Evolutionary conservation across 2,113 vertebrate species (phyloP).

Genomic region (Melanotaenia duboulayi): DNA sequence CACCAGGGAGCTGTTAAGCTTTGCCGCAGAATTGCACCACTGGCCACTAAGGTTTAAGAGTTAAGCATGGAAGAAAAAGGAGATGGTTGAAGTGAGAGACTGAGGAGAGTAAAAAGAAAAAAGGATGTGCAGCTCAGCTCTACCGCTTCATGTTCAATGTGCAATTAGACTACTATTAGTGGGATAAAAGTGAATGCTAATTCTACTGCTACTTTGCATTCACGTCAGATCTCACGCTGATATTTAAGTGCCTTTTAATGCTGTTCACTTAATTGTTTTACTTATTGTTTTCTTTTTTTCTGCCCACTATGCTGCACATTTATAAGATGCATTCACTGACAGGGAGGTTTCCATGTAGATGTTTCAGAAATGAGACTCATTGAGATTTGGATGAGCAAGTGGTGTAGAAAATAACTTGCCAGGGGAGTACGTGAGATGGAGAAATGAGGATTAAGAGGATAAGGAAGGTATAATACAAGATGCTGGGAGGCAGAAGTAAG

Average conservation of each 20-base stretch:
- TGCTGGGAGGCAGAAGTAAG: constrained; percentile 34
- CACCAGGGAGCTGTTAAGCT: constrained; percentile 63
- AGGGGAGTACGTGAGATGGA: constrained; percentile 27
- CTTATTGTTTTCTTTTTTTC: constrained; percentile 20
- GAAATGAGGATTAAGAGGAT: constrained; percentile 59
- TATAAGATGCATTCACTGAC: constrained; percentile 3
- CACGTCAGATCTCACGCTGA: constrained; percentile 30
- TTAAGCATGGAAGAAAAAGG: constrained; percentile 16
- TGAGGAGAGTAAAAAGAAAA: background rate
- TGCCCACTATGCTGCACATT: constrained; percentile 12
- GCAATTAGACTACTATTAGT: constrained; percentile 52
- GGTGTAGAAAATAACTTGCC: constrained; percentile 34
- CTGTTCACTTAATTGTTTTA: constrained; percentile 8
- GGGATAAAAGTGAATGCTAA: constrained; percentile 45
- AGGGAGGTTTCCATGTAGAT: constrained; percentile 17
- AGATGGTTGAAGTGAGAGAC: constrained; percentile 18
- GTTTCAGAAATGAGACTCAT: constrained; percentile 43
- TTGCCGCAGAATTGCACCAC: constrained; percentile 45
- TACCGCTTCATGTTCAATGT: constrained; percentile 8
- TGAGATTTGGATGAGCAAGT: constrained; percentile 30
- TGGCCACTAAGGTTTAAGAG: constrained; percentile 49
- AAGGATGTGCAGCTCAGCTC: constrained; percentile 14
- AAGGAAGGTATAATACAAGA: constrained; percentile 46
- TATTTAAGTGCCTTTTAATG: constrained; percentile 35
- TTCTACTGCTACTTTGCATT: constrained; percentile 25